phyloP scores from a whole-genome alignment of 2,888 invertebrate species.

The Serrognathus titanus region DNA sequence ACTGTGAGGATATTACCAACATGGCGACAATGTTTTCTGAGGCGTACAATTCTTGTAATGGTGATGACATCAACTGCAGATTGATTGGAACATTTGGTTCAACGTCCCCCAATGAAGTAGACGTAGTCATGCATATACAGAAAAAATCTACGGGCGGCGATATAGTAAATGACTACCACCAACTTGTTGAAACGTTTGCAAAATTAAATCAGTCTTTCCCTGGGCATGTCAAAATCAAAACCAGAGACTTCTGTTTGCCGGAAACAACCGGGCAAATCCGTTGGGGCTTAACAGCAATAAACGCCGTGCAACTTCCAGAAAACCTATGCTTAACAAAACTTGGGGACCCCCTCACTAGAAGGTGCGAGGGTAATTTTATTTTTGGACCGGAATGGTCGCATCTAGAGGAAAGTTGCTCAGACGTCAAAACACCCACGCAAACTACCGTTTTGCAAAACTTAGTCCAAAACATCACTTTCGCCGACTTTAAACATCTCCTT shows the following conservation, averaged over 20 bases:
- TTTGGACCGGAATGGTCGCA: constrained; percentile 6
- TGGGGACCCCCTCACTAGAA: constrained; percentile 4
- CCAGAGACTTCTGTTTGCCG: constrained; percentile 39
- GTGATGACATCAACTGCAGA: background rate
- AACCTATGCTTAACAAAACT: constrained; percentile 41
- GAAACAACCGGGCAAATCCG: constrained; percentile 23
- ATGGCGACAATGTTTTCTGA: too few species aligned
- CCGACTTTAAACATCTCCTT: constrained; percentile 25
- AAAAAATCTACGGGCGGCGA: too few species aligned
- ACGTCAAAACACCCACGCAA: background rate
- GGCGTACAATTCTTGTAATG: too few species aligned
- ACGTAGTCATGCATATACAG: constrained; percentile 17
- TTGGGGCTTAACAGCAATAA: constrained; percentile 54
- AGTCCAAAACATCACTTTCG: constrained; percentile 21
- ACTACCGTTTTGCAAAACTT: constrained; percentile 19
- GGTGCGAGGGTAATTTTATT: constrained; percentile 8
- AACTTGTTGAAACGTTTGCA: too few species aligned
- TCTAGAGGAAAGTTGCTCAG: background rate
- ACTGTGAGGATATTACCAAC: too few species aligned
- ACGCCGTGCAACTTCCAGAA: constrained; percentile 52
- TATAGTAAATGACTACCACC: too few species aligned
- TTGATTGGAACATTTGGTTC: background rate
- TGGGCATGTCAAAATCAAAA: constrained; percentile 22
- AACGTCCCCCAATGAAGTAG: background rate
- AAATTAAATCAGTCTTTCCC: too few species aligned